These are phyloP conservation scores for Hephaestus fuliginosus DNA, from an alignment of 2,797 vertebrate species.

Conservation along the genomic window DNA sequence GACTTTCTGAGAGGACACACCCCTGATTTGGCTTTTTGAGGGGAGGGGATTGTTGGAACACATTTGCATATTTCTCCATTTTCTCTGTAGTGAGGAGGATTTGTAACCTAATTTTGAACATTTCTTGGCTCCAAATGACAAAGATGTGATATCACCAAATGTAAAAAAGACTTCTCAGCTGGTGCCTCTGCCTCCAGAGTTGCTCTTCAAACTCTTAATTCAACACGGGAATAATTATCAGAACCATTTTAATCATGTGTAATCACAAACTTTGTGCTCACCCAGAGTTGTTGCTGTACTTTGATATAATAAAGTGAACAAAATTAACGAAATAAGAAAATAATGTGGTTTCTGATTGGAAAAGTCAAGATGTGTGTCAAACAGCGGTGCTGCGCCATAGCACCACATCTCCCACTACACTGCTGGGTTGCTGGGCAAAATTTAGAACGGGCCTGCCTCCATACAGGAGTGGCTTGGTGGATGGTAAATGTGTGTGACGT, in stretches of 20 bases:
- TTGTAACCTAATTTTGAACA: conserved; percentile 41
- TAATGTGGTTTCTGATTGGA: background rate
- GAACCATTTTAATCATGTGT: conserved; percentile 4
- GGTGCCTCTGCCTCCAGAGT: background rate
- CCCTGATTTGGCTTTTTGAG: conserved; percentile 6
- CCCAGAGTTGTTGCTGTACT: background rate
- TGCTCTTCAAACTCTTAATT: conserved; percentile 2
- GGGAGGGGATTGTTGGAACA: background rate
- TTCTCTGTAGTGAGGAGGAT: conserved; percentile 40
- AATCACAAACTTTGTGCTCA: conserved; percentile 8
- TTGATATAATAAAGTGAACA: background rate
- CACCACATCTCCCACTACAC: conserved; percentile 64
- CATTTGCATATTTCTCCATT: conserved; percentile 68
- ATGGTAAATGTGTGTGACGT: conserved; percentile 79
- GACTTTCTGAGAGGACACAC: conserved; percentile 51
- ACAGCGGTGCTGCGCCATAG: conserved; percentile 26
- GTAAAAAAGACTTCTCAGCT: conserved; percentile 1
- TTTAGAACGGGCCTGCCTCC: conserved; percentile 62
- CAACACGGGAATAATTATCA: background rate
- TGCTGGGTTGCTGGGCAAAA: conserved; percentile 83
- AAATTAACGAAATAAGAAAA: background rate
- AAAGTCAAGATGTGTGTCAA: conserved; percentile 39
- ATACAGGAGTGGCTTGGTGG: conserved; percentile 67
- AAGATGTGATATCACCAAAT: conserved; percentile 24
- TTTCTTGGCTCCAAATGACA: conserved; percentile 26